Base-by-base conservation (phyloP, 2,888 invertebrate species). In the Hyppa rectilinea region DNA sequence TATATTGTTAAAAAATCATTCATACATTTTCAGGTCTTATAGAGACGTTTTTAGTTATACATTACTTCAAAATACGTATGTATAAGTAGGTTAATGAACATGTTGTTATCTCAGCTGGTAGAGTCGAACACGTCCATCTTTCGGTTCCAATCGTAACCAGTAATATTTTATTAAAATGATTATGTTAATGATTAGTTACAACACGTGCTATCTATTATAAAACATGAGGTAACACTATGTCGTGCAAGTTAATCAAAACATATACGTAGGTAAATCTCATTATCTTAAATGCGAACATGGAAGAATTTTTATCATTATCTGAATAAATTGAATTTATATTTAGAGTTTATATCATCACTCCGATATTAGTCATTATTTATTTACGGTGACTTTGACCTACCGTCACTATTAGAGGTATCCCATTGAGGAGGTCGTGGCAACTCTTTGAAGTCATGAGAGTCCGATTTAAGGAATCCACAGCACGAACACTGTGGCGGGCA, bases 401-500 rank as follows among this genome's bases (percentile, higher is more conserved):
- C 93, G 92, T 78, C 50, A 94, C 94, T 92, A 76, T 87, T 90
- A n/a, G 92, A 89, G 61, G 77, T 76, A 69, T 91, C 91, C 80
- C 92, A 85, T 63, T 85, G 87, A 9, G 93, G 95, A 43, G 95
- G 95, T 69, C 94, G 89, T 31, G 95, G 95, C 67, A 95, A 76
- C 69, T 93, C 94, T 82, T 89, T 92, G 31, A 95, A 86, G 81
- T 95, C 95, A 63, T 94, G 93, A 2, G 94, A 92, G 55, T 92
- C 92, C 0, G 89, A 85, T 60, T 83, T 88, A 45, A 83, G 77
- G 38, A 84, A 62, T 47, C 88, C 87, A 75, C 93, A 93, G 80
- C 93, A 94, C 43, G 77, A 58, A 63, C 91, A 91, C 47, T 88
- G 80, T 20, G 88, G 84, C 2, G 90, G 88, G 73, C 92, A 94